Evolutionary conservation across 2,888 invertebrate species (phyloP).

Genomic region (Apamea monoglypha): DNA sequence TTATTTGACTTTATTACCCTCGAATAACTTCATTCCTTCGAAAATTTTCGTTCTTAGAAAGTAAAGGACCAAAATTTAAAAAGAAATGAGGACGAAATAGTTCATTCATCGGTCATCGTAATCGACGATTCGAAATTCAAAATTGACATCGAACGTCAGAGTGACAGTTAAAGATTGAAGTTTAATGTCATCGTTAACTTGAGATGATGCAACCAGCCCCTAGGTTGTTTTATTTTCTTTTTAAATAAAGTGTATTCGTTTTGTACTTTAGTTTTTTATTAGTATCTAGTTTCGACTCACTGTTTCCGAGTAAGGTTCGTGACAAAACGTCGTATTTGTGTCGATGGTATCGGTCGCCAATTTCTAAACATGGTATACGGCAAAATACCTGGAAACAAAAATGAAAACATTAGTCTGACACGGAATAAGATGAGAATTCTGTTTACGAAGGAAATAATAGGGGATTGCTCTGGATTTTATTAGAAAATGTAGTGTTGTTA

Average conservation of each 20-base stretch:
- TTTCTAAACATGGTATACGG: slow-evolving; percentile 72
- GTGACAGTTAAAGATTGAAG: slow-evolving; percentile 11
- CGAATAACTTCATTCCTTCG: slow-evolving; percentile 27
- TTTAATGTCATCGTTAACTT: slow-evolving; percentile 26
- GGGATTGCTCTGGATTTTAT: slow-evolving; percentile 36
- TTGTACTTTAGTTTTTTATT: slow-evolving; percentile 61
- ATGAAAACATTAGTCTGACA: slow-evolving; percentile 60
- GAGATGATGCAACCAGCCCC: slow-evolving; percentile 8
- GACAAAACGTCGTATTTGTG: slow-evolving; percentile 70
- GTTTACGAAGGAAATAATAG: slow-evolving; percentile 49
- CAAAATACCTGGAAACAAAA: slow-evolving; percentile 82
- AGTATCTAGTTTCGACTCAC: slow-evolving; percentile 73
- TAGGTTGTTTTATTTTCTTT: slow-evolving; percentile 22
- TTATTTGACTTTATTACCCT: slow-evolving; percentile 26
- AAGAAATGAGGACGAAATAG: background rate
- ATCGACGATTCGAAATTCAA: slow-evolving; percentile 31
- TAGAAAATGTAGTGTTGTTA: slow-evolving; percentile 41
- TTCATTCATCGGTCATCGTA: slow-evolving; percentile 7
- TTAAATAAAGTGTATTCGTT: slow-evolving; percentile 22
- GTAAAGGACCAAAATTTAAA: background rate
- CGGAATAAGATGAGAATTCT: slow-evolving; percentile 37
- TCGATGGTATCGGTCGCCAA: slow-evolving; percentile 70
- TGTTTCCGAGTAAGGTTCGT: slow-evolving; percentile 77
- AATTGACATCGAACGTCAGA: slow-evolving; percentile 5
- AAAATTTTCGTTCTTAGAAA: slow-evolving; percentile 19